These are phyloP conservation scores for Mechanitis mazaeus DNA, from an alignment of 2,888 invertebrate species.

Conservation along the genomic window DNA sequence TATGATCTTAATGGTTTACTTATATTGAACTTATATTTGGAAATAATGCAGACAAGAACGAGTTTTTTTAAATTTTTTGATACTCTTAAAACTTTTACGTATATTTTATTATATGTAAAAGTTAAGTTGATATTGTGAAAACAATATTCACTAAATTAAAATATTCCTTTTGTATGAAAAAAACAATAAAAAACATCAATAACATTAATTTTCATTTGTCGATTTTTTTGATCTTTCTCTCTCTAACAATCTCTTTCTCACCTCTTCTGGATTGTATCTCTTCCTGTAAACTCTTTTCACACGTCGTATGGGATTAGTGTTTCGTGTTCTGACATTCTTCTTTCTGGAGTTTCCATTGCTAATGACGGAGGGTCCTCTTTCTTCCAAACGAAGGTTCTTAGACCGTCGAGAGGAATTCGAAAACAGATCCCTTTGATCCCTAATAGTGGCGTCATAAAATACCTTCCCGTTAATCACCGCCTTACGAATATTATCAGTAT, in stretches of 20 bases:
- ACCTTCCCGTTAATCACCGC: slow-evolving; percentile 69
- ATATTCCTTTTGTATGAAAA: background rate
- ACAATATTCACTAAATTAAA: too few species aligned
- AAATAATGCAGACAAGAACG: too few species aligned
- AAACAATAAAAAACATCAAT: slow-evolving; percentile 4
- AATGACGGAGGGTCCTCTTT: slow-evolving; percentile 44
- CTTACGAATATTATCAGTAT: slow-evolving; percentile 65
- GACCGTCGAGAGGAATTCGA: slow-evolving; percentile 47
- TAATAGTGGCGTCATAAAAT: slow-evolving; percentile 66
- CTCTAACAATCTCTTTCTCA: slow-evolving; percentile 66
- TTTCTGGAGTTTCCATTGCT: slow-evolving; percentile 49
- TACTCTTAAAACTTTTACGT: too few species aligned
- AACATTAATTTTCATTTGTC: slow-evolving; percentile 28
- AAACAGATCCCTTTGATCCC: slow-evolving; percentile 55
- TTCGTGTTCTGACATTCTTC: slow-evolving; percentile 55
- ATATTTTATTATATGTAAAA: too few species aligned
- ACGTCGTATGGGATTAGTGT: slow-evolving; percentile 60
- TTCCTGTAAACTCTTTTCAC: slow-evolving; percentile 66
- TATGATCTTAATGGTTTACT: too few species aligned
- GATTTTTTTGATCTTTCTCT: slow-evolving; percentile 53
- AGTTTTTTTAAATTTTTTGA: too few species aligned
- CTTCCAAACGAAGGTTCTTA: slow-evolving; percentile 40
- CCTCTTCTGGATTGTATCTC: slow-evolving; percentile 72
- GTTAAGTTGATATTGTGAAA: too few species aligned
- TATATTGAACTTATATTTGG: too few species aligned